Evolutionary conservation across 2,888 invertebrate species (phyloP).

Genomic region (Leptinotarsa peninsularis): DNA sequence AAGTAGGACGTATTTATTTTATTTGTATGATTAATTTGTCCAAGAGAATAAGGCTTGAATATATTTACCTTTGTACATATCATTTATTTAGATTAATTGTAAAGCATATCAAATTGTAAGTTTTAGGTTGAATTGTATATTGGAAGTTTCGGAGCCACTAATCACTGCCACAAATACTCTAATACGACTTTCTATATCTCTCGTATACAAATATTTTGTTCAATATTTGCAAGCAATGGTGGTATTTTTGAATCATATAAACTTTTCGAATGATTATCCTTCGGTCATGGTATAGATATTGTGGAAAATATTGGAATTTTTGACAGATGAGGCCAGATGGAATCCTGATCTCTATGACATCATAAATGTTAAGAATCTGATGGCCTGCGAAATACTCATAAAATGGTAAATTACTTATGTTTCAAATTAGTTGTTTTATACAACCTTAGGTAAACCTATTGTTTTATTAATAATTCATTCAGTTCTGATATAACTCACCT

Average conservation of each 20-base stretch:
- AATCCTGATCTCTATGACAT: too few species aligned
- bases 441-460: too few species aligned
- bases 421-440: too few species aligned
- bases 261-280: not conserved
- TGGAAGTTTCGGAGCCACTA: conserved; percentile 61
- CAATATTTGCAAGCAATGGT: conserved; percentile 20
- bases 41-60: conserved; percentile 45
- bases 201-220: conserved; percentile 24
- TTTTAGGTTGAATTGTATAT: conserved; percentile 55
- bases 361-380: too few species aligned
- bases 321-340: too few species aligned
- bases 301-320: not conserved
- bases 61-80: conserved; percentile 57
- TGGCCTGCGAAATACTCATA: too few species aligned
- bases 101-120: conserved; percentile 55
- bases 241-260: conserved; percentile 1
- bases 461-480: too few species aligned
- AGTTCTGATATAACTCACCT: too few species aligned
- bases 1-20: conserved; percentile 7
- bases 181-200: conserved; percentile 20
- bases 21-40: conserved; percentile 7
- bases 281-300: not conserved
- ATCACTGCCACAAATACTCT: conserved; percentile 62
- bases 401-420: too few species aligned
- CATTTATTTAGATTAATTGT: conserved; percentile 53